A percentile compares a stretch with the other conserved stretches of the same genome.
Conservation (phyloP, 2,113 vertebrate species). For the Hippocampus mohnikei region DNA sequence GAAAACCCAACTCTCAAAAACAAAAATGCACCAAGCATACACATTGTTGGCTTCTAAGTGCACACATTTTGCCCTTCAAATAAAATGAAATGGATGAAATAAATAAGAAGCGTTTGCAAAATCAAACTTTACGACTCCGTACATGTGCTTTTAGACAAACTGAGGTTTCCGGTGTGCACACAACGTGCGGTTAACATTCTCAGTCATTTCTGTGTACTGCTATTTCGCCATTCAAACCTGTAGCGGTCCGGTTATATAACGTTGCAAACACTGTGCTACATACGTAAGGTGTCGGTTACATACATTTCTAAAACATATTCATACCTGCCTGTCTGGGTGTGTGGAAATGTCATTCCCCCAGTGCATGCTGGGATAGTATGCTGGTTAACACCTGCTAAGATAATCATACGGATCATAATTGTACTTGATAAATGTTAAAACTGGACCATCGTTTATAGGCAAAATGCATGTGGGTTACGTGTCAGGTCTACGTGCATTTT, state of each 20-base stretch:
- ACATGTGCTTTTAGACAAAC: conserved; percentile 35
- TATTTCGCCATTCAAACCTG: conserved; percentile 39
- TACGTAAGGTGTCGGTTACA: conserved; percentile 7
- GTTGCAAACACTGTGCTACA: neutral
- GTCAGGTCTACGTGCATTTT: conserved; percentile 45
- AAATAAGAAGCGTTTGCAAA: neutral
- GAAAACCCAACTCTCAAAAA: conserved; percentile 20
- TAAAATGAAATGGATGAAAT: conserved; percentile 19
- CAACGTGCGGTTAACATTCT: conserved; percentile 19
- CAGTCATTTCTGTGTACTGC: conserved; percentile 32
- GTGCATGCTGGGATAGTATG: conserved; percentile 6
- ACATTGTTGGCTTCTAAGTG: conserved; percentile 63
- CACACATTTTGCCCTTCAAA: conserved; percentile 53
- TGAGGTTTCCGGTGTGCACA: conserved; percentile 7
- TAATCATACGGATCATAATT: conserved; percentile 5
- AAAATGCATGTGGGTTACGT: conserved; percentile 48
- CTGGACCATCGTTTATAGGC: conserved; percentile 27
- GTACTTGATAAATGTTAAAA: conserved; percentile 15
- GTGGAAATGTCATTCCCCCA: conserved; percentile 6
- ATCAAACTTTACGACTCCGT: neutral
- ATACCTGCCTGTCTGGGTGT: neutral
- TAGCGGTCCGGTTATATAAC: neutral
- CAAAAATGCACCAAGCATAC: conserved; percentile 31
- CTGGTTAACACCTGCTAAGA: conserved; percentile 11
- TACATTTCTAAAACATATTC: neutral